Evolutionary conservation across 2,888 invertebrate genomes (phyloP).

Genomic region (Ochropleura leucogaster): DNA sequence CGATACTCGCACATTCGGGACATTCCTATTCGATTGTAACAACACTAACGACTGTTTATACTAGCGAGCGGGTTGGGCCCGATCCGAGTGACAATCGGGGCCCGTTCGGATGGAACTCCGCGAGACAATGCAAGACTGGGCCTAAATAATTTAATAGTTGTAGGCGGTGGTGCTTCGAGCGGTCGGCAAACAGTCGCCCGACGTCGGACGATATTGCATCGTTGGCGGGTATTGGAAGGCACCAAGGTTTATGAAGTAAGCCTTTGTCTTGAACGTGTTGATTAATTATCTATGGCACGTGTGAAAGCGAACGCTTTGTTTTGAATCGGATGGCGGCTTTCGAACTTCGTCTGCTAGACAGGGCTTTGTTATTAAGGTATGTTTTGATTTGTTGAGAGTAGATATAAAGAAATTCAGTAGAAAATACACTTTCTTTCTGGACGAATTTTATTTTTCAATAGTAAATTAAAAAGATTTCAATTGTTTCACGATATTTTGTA

Average conservation of each 20-base stretch:
- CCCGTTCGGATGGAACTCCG: constrained; percentile 78
- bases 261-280: constrained; percentile 61
- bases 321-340: constrained; percentile 43
- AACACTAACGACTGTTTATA: constrained; percentile 88
- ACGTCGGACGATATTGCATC: constrained; percentile 61
- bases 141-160: constrained; percentile 89
- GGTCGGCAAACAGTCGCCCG: constrained; percentile 80
- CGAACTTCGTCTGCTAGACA: constrained; percentile 18
- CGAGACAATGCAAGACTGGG: constrained; percentile 87
- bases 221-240: constrained; percentile 51
- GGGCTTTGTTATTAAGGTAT: constrained; percentile 19
- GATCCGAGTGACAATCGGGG: constrained; percentile 70
- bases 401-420: background rate
- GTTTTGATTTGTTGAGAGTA: constrained; percentile 4
- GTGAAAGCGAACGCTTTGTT: constrained; percentile 48
- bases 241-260: constrained; percentile 62
- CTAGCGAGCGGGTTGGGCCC: constrained; percentile 76
- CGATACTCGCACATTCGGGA: constrained; percentile 83
- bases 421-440: background rate
- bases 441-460: background rate
- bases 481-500: background rate
- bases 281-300: constrained; percentile 60
- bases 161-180: constrained; percentile 78
- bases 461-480: background rate
- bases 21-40: constrained; percentile 78